Evolutionary conservation across 2,113 vertebrate genomes (phyloP).

Genomic region (Platichthys flesus): DNA sequence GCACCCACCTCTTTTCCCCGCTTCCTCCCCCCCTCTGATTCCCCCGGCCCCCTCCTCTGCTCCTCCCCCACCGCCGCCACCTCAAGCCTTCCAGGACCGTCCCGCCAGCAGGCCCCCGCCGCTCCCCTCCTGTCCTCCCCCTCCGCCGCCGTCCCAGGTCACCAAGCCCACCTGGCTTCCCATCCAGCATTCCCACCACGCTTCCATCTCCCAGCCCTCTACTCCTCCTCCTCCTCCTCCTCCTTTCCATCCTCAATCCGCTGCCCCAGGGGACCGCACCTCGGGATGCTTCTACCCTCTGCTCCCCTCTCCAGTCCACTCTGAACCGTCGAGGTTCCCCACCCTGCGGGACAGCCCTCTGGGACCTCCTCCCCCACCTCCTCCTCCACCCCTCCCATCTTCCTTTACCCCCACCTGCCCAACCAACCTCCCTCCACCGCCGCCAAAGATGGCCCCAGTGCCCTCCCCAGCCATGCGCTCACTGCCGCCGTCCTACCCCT

Average conservation of each 20-base stretch:
- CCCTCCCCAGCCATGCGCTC: conserved; percentile 79
- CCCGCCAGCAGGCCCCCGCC: conserved; percentile 73
- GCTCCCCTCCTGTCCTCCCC: conserved; percentile 62
- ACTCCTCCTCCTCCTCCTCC: conserved; percentile 77
- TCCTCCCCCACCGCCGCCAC: conserved; percentile 63
- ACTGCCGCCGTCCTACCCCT: conserved; percentile 82
- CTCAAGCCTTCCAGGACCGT: conserved; percentile 72
- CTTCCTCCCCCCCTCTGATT: conserved; percentile 56
- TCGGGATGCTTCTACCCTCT: conserved; percentile 67
- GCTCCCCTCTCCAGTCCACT: conserved; percentile 32
- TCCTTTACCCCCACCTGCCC: conserved; percentile 64
- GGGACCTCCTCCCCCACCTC: conserved; percentile 72
- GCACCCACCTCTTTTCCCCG: conserved; percentile 57
- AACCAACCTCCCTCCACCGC: conserved; percentile 70
- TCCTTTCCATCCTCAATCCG: conserved; percentile 64
- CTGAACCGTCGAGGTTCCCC: conserved; percentile 53
- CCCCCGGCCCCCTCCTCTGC: conserved; percentile 51
- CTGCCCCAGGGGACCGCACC: conserved; percentile 72
- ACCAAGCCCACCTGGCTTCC: conserved; percentile 83
- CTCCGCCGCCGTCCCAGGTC: conserved; percentile 66
- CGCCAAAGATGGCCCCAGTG: conserved; percentile 80
- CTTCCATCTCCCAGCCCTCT: conserved; percentile 52
- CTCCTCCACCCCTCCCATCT: conserved; percentile 73
- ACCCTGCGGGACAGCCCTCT: conserved; percentile 72
- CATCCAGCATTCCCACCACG: conserved; percentile 67